phyloP scores from a whole-genome alignment of 2,113 vertebrate genomes.

The Dasyprocta punctata region DNA sequence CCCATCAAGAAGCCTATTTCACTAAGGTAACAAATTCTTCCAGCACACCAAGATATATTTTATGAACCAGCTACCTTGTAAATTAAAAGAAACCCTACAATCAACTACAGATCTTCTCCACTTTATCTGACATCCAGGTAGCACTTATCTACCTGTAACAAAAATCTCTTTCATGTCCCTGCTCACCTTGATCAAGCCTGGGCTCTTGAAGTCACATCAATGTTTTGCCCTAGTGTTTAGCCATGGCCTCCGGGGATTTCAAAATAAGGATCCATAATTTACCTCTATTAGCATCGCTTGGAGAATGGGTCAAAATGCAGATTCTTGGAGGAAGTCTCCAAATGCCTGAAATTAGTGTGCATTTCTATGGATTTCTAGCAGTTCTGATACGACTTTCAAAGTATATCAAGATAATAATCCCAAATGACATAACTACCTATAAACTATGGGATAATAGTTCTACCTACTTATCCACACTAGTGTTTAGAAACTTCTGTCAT shows the following conservation, averaged over 20 bases:
- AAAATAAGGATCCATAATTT: neutral
- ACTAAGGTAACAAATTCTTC: neutral
- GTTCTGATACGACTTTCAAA: neutral
- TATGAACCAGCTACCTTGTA: neutral
- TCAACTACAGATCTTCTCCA: neutral
- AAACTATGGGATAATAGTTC: neutral
- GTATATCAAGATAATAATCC: neutral
- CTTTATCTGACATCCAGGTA: neutral
- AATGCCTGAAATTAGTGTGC: neutral
- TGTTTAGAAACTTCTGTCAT: neutral
- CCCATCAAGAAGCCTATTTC: neutral
- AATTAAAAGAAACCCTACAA: neutral
- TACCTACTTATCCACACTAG: neutral
- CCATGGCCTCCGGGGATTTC: neutral
- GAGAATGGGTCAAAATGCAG: neutral
- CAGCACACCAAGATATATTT: neutral
- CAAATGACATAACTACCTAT: neutral
- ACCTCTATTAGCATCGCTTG: neutral
- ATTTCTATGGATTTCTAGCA: slow-evolving; percentile 29
- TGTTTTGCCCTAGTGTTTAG: neutral
- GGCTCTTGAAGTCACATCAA: neutral
- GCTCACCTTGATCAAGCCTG: neutral
- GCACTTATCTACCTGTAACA: neutral
- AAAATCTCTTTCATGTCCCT: neutral
- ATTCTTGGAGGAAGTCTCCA: neutral